Percentiles rank a stretch among this genome's conserved stretches.
These are phyloP conservation scores for Coenonympha glycerion DNA, from an alignment of 2,888 invertebrate genomes.

Conservation along the genomic window DNA sequence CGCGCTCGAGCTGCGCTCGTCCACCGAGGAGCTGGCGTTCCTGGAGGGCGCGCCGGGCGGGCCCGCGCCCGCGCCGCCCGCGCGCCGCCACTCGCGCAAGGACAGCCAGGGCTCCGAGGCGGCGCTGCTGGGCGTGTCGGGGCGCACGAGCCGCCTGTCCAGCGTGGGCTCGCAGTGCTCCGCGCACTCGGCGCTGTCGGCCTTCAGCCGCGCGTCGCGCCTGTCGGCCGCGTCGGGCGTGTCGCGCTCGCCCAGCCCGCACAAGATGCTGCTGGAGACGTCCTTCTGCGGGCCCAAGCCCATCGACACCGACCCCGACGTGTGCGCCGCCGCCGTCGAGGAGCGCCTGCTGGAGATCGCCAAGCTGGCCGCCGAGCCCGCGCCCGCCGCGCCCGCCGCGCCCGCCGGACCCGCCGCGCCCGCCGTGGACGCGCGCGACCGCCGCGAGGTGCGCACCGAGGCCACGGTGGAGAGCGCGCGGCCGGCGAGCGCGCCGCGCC, in stretches of 20 bases:
- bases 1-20: conserved; percentile 88
- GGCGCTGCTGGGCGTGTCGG: conserved; percentile 83
- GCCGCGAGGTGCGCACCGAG: conserved; percentile 57
- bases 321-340: conserved; percentile 64
- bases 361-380: conserved; percentile 33
- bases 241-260: conserved; percentile 90
- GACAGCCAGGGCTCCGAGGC: conserved; percentile 87
- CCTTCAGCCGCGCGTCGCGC: conserved; percentile 53
- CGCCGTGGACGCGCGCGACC: conserved; percentile 47
- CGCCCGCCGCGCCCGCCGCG: conserved; percentile 4
- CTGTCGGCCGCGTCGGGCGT: conserved; percentile 69
- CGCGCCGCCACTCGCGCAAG: conserved; percentile 77
- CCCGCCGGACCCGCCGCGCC: conserved; percentile 8
- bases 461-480: conserved; percentile 48
- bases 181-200: conserved; percentile 68
- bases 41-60: conserved; percentile 75
- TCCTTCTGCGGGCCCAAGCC: conserved; percentile 93
- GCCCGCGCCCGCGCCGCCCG: conserved; percentile 44
- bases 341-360: conserved; percentile 64
- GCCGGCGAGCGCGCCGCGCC: conserved; percentile 28
- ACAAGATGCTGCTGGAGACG: conserved; percentile 91
- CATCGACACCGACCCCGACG: conserved; percentile 71
- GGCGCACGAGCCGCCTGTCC: conserved; percentile 87
- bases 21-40: conserved; percentile 91
- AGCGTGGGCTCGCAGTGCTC: conserved; percentile 89